Evolutionary conservation across 1,140 invertebrate genomes (phyloP), one percentile per base, ranked within the genome.

Genomic region (Bactericera cockerelli): DNA sequence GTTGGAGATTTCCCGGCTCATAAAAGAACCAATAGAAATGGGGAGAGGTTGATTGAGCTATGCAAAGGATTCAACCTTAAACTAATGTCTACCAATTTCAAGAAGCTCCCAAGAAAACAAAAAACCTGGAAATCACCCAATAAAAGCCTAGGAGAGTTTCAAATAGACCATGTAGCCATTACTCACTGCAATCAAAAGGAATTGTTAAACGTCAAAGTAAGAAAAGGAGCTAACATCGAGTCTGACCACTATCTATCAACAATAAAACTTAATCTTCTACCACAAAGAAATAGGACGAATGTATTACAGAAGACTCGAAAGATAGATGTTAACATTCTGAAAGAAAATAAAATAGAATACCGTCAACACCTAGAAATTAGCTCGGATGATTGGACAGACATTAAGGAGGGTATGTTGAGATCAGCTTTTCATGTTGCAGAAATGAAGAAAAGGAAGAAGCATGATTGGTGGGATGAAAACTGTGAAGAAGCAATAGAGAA

Each of bases 101-200:
- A 36, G 21, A 25, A 57, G 16, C 22, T 57, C 3, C 56, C 26
- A 36, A n/a, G n/a, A n/a, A n/a, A n/a, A n/a, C n/a, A n/a, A n/a
- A n/a, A n/a, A n/a, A n/a, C n/a, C n/a, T n/a, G 26, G 13, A 57
- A 16, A 13, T 57, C 55, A 26, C 55, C 55, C 13, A 21, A 56
- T 26, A 6, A n/a, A 26, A 8, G 4, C 26, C 22, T 26, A 24
- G 55, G 26, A n/a, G 55, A 56, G 33, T 56, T 26, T 19, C 55
- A 56, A 56, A 26, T 57, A 2, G 56, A 36, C 33, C 25, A 25
- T 31, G 56, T 38, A 16, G 56, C 56, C 16, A 57, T 57, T n/a
- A 36, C 56, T 11, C 16, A 36, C 33, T 11, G 16, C 16, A 36
- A 36, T 36, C 33, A 36, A 36, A 16, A 10, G 10, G 33, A 36